These are phyloP conservation scores for Craniophora ligustri DNA, from an alignment of 2,888 invertebrate species.

Conservation along the genomic window DNA sequence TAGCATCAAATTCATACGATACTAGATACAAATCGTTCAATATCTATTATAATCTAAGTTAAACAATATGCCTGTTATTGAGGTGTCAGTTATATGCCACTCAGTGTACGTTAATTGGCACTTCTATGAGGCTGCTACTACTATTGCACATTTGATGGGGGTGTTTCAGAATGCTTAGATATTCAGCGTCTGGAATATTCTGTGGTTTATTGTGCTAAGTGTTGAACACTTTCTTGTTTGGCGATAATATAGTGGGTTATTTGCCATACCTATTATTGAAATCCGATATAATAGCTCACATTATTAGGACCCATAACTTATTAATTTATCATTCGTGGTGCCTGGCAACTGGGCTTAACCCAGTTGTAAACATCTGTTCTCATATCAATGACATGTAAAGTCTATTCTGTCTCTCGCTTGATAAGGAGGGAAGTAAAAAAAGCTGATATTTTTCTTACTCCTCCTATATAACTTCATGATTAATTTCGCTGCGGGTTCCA, in stretches of 20 bases:
- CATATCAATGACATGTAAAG: no score
- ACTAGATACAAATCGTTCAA: conserved; percentile 1
- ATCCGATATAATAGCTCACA: no score
- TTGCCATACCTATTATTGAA: no score
- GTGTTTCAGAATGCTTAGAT: conserved; percentile 2
- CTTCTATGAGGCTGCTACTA: conserved; percentile 1
- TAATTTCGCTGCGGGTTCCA: no score
- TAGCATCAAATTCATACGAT: conserved; percentile 2
- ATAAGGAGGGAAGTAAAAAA: no score
- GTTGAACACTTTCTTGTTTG: neutral
- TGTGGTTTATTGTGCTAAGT: neutral
- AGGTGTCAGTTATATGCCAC: conserved; percentile 30
- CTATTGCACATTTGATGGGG: conserved; percentile 4
- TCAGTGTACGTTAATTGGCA: conserved; percentile 19
- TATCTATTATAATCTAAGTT: conserved; percentile 17
- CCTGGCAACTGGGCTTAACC: no score
- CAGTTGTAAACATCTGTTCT: no score
- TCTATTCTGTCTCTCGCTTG: no score
- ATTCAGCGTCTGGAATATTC: conserved; percentile 3
- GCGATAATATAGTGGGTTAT: neutral
- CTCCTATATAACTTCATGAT: no score
- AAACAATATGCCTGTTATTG: conserved; percentile 23
- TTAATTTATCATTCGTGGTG: no score
- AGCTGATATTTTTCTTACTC: no score
- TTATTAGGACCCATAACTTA: no score